Percentiles rank a stretch among this genome's conserved stretches.
These are phyloP conservation scores for Rhynchomys soricoides DNA, from an alignment of 2,113 vertebrate genomes.

Conservation along the genomic window DNA sequence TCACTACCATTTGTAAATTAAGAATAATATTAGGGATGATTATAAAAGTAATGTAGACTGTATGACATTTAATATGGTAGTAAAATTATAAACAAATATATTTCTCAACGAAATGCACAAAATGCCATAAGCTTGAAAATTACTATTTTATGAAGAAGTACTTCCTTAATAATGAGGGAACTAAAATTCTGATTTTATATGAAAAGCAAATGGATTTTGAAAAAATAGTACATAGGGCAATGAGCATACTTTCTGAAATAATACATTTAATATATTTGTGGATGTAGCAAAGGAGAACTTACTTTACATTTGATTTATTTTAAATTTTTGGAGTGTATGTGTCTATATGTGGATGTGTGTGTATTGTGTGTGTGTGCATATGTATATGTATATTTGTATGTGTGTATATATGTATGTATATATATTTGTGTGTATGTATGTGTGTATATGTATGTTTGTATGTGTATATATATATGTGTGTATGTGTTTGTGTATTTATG, in stretches of 20 bases:
- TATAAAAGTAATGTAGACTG: background rate
- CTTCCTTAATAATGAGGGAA: background rate
- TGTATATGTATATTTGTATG: background rate
- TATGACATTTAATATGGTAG: background rate
- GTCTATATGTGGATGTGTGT: background rate
- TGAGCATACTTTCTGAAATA: background rate
- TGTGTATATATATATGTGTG: too few relatives aligned
- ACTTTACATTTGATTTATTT: constrained; percentile 22
- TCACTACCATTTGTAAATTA: constrained; percentile 15
- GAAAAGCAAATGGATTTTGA: background rate
- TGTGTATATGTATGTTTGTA: too few relatives aligned
- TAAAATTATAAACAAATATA: background rate
- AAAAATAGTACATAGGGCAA: background rate
- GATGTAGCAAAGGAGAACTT: background rate
- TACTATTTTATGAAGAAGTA: background rate
- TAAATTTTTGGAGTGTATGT: background rate
- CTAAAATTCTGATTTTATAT: constrained; percentile 26
- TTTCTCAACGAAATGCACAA: constrained; percentile 34
- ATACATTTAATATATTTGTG: background rate
- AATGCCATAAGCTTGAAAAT: constrained; percentile 28
- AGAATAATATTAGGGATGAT: background rate
- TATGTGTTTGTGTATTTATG: too few relatives aligned
- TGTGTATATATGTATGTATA: background rate
- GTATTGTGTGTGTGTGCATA: background rate
- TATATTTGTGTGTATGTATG: background rate